Evolutionary conservation across 37 sponge, comb jelly and placozoan genomes (phyloP).

Genomic region (Beroe forskalii): DNA sequence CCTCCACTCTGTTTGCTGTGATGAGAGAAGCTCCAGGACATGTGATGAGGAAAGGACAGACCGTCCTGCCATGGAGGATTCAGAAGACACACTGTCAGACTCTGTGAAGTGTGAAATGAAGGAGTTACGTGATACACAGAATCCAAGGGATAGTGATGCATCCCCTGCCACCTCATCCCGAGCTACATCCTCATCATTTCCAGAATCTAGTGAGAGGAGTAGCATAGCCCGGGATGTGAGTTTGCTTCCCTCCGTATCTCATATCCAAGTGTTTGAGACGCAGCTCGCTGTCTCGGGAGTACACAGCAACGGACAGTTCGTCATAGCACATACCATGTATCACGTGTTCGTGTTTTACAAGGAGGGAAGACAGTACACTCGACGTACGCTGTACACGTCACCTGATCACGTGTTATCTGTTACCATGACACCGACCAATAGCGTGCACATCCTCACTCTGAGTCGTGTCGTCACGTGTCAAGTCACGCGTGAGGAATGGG

Average conservation of each 20-base stretch:
- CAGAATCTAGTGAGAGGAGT: not conserved
- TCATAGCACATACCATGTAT: slow-evolving; percentile 7
- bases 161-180: too few relatives aligned
- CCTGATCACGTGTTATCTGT: not conserved
- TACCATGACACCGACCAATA: not conserved
- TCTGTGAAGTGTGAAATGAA: not conserved
- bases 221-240: not conserved
- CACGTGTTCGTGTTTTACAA: slow-evolving; percentile 9
- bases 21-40: not conserved
- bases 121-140: not conserved
- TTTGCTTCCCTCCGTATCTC: not conserved
- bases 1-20: not conserved
- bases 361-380: not conserved
- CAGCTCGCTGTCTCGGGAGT: not conserved
- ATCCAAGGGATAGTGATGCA: not conserved
- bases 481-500: not conserved
- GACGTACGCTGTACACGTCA: not conserved
- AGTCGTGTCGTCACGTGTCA: not conserved
- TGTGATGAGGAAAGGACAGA: not conserved
- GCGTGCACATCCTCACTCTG: not conserved
- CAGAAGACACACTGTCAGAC: not conserved
- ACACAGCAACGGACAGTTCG: not conserved
- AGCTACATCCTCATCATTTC: too few relatives aligned
- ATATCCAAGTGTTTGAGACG: slow-evolving; percentile 2
- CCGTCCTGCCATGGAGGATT: not conserved